Conservation (phyloP, 1,140 invertebrate genomes). For the Hypsibius dujardini region DNA sequence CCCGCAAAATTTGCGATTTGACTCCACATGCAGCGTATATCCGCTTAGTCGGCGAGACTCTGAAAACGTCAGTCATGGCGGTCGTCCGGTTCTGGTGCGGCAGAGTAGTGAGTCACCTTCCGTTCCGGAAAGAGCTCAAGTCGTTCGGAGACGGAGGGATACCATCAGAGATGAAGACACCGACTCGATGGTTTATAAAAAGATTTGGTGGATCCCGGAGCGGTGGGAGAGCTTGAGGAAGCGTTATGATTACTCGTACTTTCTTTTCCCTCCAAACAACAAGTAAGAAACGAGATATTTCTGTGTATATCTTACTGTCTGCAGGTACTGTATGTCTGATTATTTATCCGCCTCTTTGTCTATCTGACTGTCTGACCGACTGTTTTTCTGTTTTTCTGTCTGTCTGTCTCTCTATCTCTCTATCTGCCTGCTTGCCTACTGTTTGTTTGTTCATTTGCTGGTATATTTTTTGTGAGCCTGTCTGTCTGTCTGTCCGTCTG, state of each 20-base stretch:
- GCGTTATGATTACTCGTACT: slow-evolving; percentile 66
- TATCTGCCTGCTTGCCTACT: too few species aligned
- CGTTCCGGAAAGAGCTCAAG: too few species aligned
- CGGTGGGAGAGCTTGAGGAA: slow-evolving; percentile 54
- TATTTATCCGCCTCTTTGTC: too few species aligned
- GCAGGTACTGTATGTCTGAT: slow-evolving; percentile 1
- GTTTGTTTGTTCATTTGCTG: too few species aligned
- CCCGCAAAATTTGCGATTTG: slow-evolving; percentile 1
- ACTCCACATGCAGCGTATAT: slow-evolving; percentile 14
- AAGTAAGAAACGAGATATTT: slow-evolving; percentile 39
- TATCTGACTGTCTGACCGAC: too few species aligned
- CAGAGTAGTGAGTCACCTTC: too few species aligned
- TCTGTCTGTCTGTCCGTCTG: background rate
- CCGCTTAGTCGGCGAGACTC: slow-evolving; percentile 26
- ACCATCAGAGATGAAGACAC: slow-evolving; percentile 25
- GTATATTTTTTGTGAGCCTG: background rate
- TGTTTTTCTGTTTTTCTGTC: too few species aligned
- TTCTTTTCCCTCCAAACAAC: slow-evolving; percentile 64
- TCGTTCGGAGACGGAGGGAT: too few species aligned
- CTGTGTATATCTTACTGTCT: slow-evolving; percentile 14
- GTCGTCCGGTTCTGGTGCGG: too few species aligned
- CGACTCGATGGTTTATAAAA: slow-evolving; percentile 27
- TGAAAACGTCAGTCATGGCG: too few species aligned
- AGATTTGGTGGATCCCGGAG: slow-evolving; percentile 28
- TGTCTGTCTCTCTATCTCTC: too few species aligned